Evolutionary conservation across 2,113 vertebrate genomes (phyloP).

Genomic region (Pollimyrus isidori): DNA sequence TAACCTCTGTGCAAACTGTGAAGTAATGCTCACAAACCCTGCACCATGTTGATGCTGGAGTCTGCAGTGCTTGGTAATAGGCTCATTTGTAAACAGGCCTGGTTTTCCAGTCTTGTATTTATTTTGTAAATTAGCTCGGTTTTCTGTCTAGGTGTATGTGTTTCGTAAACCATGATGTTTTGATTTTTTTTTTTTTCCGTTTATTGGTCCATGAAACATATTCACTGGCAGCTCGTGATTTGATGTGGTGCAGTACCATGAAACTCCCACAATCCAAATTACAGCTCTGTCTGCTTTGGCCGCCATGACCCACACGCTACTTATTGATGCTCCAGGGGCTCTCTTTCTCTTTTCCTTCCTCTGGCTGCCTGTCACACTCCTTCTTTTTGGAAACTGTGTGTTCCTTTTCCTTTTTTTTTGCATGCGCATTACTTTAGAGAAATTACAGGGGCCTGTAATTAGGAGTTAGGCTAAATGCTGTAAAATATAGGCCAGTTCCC

Average conservation of each 20-base stretch:
- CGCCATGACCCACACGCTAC: neutral
- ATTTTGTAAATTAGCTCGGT: neutral
- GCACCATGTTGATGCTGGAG: neutral
- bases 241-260: neutral
- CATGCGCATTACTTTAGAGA: constrained; percentile 45
- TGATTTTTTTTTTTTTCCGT: neutral
- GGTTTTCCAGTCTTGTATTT: neutral
- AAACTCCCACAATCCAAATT: constrained; percentile 12
- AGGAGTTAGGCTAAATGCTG: constrained; percentile 65
- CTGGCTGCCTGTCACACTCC: neutral
- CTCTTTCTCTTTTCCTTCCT: neutral
- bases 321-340: neutral
- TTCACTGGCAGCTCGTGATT: neutral
- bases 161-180: neutral
- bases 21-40: neutral
- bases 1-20: neutral
- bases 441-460: constrained; percentile 60
- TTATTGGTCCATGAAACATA: neutral
- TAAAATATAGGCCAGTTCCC: constrained; percentile 60
- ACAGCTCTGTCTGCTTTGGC: neutral
- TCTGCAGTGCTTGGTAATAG: neutral
- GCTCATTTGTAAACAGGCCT: constrained; percentile 7
- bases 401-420: constrained; percentile 35
- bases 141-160: neutral
- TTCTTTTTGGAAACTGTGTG: constrained; percentile 34